Base-by-base conservation (phyloP, 2,113 vertebrate species). In the Parus major region DNA sequence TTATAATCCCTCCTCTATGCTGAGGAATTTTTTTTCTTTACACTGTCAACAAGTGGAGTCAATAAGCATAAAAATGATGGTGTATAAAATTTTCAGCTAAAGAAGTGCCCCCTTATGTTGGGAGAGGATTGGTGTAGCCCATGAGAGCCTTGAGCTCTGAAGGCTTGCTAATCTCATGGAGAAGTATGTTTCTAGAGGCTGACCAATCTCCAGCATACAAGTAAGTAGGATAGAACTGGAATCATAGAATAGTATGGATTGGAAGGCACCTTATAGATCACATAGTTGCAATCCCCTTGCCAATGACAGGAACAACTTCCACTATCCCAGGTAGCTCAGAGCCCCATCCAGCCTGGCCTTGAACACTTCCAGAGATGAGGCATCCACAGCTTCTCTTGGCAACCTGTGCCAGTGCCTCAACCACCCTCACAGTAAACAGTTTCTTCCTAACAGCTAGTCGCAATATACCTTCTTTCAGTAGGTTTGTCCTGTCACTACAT, bases 251-350 rank as follows among this genome's bases (percentile, higher is more conserved):
- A 2, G 15, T 5, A 3, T 52, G 36, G 36, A 11, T 33, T 59
- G 36, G 15, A 73, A 73, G 31, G 7, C 7, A 22, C 5, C 4
- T 42, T 65, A 28, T 7, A 35, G 31, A 36, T 23, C 1, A 42
- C 5, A 5, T 8, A 24, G 36, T 14, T 59, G 9, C 15, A 73
- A 29, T 8, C 3, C 9, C 8, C 11, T 0, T 41, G 13, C 14
- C 53, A 31, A 2, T 4, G 23, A 21, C 24, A 47, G 24, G 33
- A 13, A 41, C 5, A 17, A 1, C 7, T 68, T 61, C 9, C 14
- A 29, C 13, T 1, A 46, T 13, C 29, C 3, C 39, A 22, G 3
- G 4, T 3, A 29, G 11, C 39, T 68, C 28, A 60, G 39, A 47
- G 9, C 6, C n/a, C n/a, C n/a, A n/a, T n/a, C n/a, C n/a, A n/a